Conservation (phyloP, 2,888 invertebrate species). For the Amblyjoppa proteus region DNA sequence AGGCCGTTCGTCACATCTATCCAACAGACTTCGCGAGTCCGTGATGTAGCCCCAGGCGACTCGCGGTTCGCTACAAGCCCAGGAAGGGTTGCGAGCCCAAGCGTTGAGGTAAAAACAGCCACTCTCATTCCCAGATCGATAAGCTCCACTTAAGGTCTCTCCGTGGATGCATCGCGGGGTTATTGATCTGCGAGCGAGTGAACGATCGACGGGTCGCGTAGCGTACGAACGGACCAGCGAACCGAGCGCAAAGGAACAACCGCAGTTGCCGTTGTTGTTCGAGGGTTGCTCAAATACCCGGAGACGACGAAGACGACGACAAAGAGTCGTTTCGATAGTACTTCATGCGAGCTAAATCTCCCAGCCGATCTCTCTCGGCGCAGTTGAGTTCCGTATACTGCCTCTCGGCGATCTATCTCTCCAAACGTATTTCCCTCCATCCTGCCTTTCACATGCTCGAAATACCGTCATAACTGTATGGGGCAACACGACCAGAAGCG, state of each 20-base stretch:
- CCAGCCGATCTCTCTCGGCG: not conserved
- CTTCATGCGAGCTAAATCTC: not conserved
- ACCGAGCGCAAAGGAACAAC: conserved; percentile 56
- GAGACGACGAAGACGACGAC: conserved; percentile 36
- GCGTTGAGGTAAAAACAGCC: conserved; percentile 61
- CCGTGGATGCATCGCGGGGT: not conserved
- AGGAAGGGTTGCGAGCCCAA: conserved; percentile 24
- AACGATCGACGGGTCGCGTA: not conserved
- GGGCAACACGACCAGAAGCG: conserved; percentile 36
- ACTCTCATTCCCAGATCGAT: conserved; percentile 61
- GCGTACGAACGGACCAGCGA: conserved; percentile 40
- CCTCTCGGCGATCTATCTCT: not conserved
- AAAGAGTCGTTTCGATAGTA: conserved; percentile 20
- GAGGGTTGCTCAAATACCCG: conserved; percentile 62
- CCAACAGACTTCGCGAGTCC: not conserved
- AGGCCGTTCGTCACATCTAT: not conserved
- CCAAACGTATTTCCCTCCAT: conserved; percentile 30
- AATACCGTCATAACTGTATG: conserved; percentile 37
- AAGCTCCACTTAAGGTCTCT: conserved; percentile 50
- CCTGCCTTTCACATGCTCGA: conserved; percentile 44
- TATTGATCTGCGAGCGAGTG: no score
- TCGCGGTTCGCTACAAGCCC: not conserved
- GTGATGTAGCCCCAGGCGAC: not conserved
- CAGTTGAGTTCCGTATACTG: not conserved
- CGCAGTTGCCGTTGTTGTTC: conserved; percentile 42